Evolutionary conservation across 2,113 vertebrate genomes (phyloP), one percentile per base, ranked within the genome.

Genomic region (Sminthopsis crassicaudata): DNA sequence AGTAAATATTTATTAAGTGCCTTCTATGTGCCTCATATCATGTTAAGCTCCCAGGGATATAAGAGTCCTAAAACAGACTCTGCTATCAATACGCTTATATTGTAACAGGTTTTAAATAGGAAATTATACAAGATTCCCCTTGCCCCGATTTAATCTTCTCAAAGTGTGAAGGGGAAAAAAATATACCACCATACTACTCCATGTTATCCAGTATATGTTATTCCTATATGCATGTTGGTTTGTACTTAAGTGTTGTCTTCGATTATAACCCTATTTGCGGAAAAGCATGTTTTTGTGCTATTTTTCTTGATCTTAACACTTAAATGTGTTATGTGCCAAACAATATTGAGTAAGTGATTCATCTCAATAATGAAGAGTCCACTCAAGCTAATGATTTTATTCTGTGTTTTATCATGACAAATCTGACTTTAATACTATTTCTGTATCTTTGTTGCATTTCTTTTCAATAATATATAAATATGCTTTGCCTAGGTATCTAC

Each of bases 401-500:
- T 92, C 19, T 48, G 10, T 76, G 91, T 52, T 53, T 94, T 90
- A 57, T 76, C 84, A 89, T 54, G 46, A 19, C 50, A 46, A 91
- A 11, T 48, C 94, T 53, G 46, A 1, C n/a, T 53, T 53, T 94
- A 76, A 51, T 0, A 3, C 19, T 93, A 51, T 46, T 14, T 90
- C 91, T 50, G 0, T 91, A 91, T 51, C 90, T 48, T 89, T 53
- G 51, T 60, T 27, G 11, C 30, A 2, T 96, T 96, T 93, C 89
- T 88, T 46, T 92, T 88, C n/a, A 54, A 97, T 91, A 30, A 76
- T 91, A 60, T 24, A 5, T 5, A 89, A n/a, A 30, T 94, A 52
- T 91, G 93, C 42, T 95, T 46, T 92, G 25, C 23, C 91, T 84
- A 57, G 94, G 52, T 12, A 4, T 95, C 91, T 92, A 95, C 46